Evolutionary conservation across 2,888 invertebrate genomes (phyloP).

Genomic region (Falcaria lacertinaria): DNA sequence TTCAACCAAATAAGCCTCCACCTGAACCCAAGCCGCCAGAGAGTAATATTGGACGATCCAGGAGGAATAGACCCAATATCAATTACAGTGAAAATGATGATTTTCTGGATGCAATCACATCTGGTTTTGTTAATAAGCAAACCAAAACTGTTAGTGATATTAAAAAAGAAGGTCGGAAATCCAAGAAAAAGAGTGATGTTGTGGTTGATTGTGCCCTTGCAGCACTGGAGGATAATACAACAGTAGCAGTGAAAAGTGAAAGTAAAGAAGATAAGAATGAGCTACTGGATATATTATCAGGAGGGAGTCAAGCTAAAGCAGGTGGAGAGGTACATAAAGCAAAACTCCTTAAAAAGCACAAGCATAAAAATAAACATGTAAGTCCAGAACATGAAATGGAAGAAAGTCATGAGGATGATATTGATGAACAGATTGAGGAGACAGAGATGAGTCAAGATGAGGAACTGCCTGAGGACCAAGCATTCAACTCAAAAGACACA

Average conservation of each 20-base stretch:
- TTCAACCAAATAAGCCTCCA: slow-evolving; percentile 50
- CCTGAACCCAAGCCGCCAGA: slow-evolving; percentile 72
- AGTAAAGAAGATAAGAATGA: slow-evolving; percentile 51
- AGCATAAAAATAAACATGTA: slow-evolving; percentile 50
- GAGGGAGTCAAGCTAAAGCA: slow-evolving; percentile 44
- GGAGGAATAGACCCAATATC: slow-evolving; percentile 70
- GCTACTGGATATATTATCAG: slow-evolving; percentile 57
- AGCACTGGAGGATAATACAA: slow-evolving; percentile 35
- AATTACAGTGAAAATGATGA: slow-evolving; percentile 80
- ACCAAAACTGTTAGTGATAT: slow-evolving; percentile 65
- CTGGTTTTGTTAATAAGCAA: slow-evolving; percentile 53
- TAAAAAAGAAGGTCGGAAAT: slow-evolving; percentile 64
- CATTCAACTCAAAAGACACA: slow-evolving; percentile 41
- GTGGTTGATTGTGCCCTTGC: slow-evolving; percentile 29
- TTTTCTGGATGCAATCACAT: slow-evolving; percentile 69
- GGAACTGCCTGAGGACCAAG: slow-evolving; percentile 28
- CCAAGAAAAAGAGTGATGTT: slow-evolving; percentile 55
- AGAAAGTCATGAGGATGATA: slow-evolving; percentile 21
- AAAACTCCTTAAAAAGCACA: slow-evolving; percentile 54
- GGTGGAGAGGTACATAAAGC: slow-evolving; percentile 39
- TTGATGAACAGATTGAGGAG: slow-evolving; percentile 26
- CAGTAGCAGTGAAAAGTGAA: slow-evolving; percentile 40
- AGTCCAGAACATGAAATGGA: slow-evolving; percentile 45
- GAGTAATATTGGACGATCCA: slow-evolving; percentile 52
- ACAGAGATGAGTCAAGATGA: slow-evolving; percentile 32